Evolutionary conservation across 2,797 vertebrate genomes (phyloP).

Genomic region (Anguilla anguilla): DNA sequence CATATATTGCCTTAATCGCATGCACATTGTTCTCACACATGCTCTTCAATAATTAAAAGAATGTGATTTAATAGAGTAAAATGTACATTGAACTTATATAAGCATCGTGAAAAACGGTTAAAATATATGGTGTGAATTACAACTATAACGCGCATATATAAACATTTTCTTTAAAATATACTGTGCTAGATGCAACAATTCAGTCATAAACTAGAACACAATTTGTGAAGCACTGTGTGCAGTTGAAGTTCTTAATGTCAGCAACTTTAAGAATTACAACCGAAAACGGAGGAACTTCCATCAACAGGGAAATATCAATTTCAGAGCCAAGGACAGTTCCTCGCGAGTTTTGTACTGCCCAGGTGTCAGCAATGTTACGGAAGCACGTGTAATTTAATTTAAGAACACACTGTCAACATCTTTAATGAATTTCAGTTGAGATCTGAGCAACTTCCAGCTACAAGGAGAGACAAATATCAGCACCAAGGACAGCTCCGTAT

Average conservation of each 20-base stretch:
- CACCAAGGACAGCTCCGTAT: conserved; percentile 69
- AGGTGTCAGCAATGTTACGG: neutral
- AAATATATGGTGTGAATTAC: neutral
- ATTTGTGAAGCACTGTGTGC: neutral
- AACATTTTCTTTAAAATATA: neutral
- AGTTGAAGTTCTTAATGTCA: neutral
- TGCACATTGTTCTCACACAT: neutral
- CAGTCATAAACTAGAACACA: neutral
- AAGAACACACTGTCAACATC: neutral
- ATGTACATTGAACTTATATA: neutral
- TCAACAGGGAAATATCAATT: neutral
- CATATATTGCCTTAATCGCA: neutral
- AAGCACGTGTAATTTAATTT: neutral
- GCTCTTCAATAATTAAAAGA: neutral
- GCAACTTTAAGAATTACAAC: neutral
- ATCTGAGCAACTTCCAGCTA: neutral
- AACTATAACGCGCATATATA: neutral
- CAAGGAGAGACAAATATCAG: conserved; percentile 54
- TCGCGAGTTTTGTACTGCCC: neutral
- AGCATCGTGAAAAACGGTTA: neutral
- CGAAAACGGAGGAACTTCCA: neutral
- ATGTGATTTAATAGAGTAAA: neutral
- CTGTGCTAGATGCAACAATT: neutral
- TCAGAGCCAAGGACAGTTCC: conserved; percentile 76
- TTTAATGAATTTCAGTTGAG: neutral